Conservation (phyloP, 2,888 invertebrate species). For the Chaitophorus viminalis region DNA sequence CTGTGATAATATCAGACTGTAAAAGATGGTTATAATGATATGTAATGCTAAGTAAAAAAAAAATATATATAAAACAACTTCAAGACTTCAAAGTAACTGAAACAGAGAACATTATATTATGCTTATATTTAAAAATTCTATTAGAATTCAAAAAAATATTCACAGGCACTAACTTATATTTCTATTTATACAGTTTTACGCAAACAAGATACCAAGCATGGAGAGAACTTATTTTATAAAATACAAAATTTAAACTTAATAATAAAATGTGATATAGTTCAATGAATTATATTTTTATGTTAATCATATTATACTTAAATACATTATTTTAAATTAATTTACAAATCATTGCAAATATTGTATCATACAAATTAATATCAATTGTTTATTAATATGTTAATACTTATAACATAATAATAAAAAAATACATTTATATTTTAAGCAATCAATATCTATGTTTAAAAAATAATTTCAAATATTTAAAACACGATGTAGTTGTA, state of each 20-base stretch:
- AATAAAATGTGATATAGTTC: not conserved
- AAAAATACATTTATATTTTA: no score
- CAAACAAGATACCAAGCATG: not conserved
- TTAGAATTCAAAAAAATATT: not conserved
- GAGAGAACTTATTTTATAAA: not conserved
- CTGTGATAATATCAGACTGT: no score
- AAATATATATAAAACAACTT: no score
- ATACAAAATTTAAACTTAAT: not conserved
- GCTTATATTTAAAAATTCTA: not conserved
- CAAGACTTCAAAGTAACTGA: no score
- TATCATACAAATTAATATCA: not conserved
- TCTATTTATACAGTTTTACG: not conserved
- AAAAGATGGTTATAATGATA: no score
- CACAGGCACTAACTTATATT: no score
- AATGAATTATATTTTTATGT: no score
- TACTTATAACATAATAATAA: not conserved
- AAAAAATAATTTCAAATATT: no score
- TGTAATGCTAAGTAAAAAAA: no score
- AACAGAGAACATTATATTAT: no score
- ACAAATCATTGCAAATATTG: not conserved
- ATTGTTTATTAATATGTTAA: not conserved
- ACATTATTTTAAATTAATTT: not conserved
- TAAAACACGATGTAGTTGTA: no score
- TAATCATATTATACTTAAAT: not conserved
- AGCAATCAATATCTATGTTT: no score